Conservation (phyloP, 2,888 invertebrate species). For the Acrobasis suavella region DNA sequence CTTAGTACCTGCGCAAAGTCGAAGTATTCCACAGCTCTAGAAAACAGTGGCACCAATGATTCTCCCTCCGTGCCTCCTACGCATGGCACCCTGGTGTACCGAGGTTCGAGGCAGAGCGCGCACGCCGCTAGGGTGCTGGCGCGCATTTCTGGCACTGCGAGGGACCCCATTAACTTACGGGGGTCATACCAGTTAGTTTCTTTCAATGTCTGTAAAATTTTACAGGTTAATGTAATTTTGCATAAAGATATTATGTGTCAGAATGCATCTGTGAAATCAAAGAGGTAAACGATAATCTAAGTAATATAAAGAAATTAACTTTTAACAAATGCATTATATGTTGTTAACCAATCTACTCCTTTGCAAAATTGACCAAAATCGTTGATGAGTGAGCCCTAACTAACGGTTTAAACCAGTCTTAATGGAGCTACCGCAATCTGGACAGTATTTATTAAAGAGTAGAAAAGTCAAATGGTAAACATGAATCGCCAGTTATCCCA, state of each 20-base stretch:
- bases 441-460: too few species aligned
- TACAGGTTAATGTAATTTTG: too few species aligned
- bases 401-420: too few species aligned
- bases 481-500: too few species aligned
- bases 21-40: slow-evolving; percentile 69
- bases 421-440: too few species aligned
- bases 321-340: too few species aligned
- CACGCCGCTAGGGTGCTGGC: slow-evolving; percentile 71
- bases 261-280: background rate
- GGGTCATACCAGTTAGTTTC: slow-evolving; percentile 74
- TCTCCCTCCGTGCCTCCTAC: slow-evolving; percentile 72
- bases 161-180: slow-evolving; percentile 63
- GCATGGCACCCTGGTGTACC: slow-evolving; percentile 69
- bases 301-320: background rate
- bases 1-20: slow-evolving; percentile 63
- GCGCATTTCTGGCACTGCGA: slow-evolving; percentile 74
- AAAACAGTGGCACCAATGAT: slow-evolving; percentile 69
- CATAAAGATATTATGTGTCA: too few species aligned
- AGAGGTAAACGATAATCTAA: background rate
- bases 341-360: too few species aligned
- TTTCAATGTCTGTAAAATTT: slow-evolving; percentile 58
- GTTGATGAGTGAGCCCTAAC: too few species aligned
- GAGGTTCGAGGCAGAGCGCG: slow-evolving; percentile 65
- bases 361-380: too few species aligned
- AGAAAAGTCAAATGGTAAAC: too few species aligned